Evolutionary conservation across 2,113 vertebrate genomes (phyloP).

Genomic region (Archocentrus centrarchus): DNA sequence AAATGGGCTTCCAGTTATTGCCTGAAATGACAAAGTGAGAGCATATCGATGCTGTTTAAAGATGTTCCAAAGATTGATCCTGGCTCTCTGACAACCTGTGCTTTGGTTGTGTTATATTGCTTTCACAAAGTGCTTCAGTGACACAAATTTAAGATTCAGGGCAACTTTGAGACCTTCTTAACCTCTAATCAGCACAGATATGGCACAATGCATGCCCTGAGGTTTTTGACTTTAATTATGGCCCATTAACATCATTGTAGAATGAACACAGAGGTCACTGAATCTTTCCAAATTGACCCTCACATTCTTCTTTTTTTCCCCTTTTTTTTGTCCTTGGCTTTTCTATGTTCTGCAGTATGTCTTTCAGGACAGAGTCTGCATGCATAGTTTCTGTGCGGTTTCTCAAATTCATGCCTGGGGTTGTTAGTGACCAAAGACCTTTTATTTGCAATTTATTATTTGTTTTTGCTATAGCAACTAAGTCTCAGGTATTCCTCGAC

Average conservation of each 20-base stretch:
- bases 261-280: slow-evolving; percentile 59
- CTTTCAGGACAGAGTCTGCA: not conserved
- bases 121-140: slow-evolving; percentile 35
- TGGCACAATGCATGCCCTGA: slow-evolving; percentile 21
- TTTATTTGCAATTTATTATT: not conserved
- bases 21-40: slow-evolving; percentile 41
- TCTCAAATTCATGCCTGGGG: not conserved
- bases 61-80: slow-evolving; percentile 40
- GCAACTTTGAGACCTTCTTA: slow-evolving; percentile 56
- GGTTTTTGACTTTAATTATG: slow-evolving; percentile 66
- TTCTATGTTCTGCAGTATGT: slow-evolving; percentile 4
- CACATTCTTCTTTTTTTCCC: not conserved
- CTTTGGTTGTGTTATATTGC: slow-evolving; percentile 41
- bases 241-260: slow-evolving; percentile 61
- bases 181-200: slow-evolving; percentile 66
- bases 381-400: not conserved
- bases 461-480: not conserved
- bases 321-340: not conserved
- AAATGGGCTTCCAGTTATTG: slow-evolving; percentile 59
- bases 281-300: slow-evolving; percentile 55
- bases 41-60: slow-evolving; percentile 26
- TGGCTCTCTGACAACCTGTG: slow-evolving; percentile 39
- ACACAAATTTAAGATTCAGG: slow-evolving; percentile 60
- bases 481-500: not conserved
- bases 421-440: not conserved